These are phyloP conservation scores for Trematomus bernacchii DNA, from an alignment of 2,797 vertebrate genomes.

Conservation along the genomic window DNA sequence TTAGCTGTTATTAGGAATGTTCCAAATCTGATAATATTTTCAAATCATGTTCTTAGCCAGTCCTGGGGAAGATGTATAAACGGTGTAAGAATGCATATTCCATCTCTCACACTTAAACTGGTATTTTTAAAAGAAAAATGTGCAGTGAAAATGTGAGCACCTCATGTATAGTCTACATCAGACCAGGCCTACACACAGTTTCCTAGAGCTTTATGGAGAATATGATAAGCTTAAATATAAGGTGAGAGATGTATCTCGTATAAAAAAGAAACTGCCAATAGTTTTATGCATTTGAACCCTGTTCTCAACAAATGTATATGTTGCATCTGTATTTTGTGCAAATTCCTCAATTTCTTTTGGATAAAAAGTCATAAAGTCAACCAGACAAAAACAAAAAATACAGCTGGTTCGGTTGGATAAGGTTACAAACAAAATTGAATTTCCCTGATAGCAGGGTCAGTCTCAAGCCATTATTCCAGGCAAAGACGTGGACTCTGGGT, in stretches of 20 bases:
- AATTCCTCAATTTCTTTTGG: conserved; percentile 22
- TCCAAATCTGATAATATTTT: no score
- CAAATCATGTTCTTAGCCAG: no score
- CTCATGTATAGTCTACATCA: not conserved
- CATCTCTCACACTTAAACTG: not conserved
- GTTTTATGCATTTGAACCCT: not conserved
- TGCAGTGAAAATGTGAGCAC: not conserved
- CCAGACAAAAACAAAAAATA: conserved; percentile 37
- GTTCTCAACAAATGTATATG: not conserved
- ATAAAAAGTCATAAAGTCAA: conserved; percentile 49
- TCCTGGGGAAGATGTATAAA: not conserved
- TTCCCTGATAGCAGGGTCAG: conserved; percentile 67
- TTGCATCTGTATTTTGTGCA: conserved; percentile 23
- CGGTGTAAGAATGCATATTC: not conserved
- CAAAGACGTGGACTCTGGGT: conserved; percentile 62
- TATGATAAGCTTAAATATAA: not conserved
- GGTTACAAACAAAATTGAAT: conserved; percentile 76
- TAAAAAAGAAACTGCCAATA: not conserved
- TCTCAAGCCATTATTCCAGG: conserved; percentile 55
- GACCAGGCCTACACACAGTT: not conserved
- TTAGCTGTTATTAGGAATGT: no score
- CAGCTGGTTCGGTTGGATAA: conserved; percentile 63
- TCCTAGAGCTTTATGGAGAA: not conserved
- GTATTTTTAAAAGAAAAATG: not conserved
- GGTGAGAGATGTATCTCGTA: not conserved